Percentiles rank a stretch among this genome's conserved stretches.
Evolutionary conservation across 2,113 vertebrate species (phyloP).

Genomic region (Archilochus colubris): DNA sequence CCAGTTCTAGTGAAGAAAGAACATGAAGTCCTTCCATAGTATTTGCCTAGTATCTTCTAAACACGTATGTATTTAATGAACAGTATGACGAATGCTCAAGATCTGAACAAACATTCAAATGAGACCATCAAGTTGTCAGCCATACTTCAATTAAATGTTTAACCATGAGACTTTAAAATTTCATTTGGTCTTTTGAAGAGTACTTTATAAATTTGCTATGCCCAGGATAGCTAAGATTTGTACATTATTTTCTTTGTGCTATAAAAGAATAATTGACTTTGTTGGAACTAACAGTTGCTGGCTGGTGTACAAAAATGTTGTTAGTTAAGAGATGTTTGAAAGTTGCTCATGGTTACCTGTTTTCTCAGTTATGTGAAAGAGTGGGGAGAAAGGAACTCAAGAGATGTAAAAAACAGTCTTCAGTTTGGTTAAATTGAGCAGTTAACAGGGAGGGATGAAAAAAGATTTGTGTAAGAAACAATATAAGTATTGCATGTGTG

Average conservation of each 20-base stretch:
- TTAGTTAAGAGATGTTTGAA: neutral
- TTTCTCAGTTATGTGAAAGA: neutral
- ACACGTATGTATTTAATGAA: neutral
- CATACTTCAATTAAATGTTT: neutral
- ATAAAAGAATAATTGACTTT: neutral
- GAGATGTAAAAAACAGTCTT: neutral
- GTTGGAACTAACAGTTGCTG: neutral
- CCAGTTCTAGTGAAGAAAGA: neutral
- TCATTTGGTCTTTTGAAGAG: neutral
- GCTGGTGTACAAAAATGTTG: neutral
- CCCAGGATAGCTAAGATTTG: neutral
- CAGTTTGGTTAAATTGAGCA: neutral
- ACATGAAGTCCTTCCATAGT: neutral
- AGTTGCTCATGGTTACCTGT: neutral
- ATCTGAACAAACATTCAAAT: neutral
- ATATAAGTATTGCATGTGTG: neutral
- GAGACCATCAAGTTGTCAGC: neutral
- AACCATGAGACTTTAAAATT: neutral
- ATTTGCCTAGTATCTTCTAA: neutral
- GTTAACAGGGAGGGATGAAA: neutral
- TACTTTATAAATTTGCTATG: neutral
- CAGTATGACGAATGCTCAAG: neutral
- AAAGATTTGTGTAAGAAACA: neutral
- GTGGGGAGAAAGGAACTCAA: neutral
- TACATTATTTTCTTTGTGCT: neutral